These are phyloP conservation scores for Hydrochoerus hydrochaeris DNA, from an alignment of 2,113 vertebrate species.

Conservation along the genomic window DNA sequence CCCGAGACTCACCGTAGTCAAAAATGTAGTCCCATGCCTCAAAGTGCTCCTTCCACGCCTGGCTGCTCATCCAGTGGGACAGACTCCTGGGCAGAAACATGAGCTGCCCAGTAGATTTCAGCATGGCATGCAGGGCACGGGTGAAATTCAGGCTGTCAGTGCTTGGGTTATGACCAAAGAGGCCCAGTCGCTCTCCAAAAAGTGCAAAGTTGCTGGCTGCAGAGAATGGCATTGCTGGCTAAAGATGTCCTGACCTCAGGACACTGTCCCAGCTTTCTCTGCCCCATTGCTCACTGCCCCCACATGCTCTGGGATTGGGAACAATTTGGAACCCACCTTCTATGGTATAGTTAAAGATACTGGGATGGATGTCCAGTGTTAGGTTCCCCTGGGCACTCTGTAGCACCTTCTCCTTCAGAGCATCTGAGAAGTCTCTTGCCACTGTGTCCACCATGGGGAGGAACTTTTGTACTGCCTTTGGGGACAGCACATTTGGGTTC, in stretches of 20 bases:
- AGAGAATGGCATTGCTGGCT: slow-evolving; percentile 76
- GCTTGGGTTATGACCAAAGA: slow-evolving; percentile 86
- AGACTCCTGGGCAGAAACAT: slow-evolving; percentile 88
- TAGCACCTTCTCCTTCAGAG: slow-evolving; percentile 81
- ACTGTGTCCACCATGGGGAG: slow-evolving; percentile 89
- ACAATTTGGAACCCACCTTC: slow-evolving; percentile 86
- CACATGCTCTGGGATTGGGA: accelerated
- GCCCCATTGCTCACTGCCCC: accelerated
- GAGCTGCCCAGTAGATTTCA: slow-evolving; percentile 89
- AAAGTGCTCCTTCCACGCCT: too few species aligned
- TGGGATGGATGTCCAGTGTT: slow-evolving; percentile 88
- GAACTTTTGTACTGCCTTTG: slow-evolving; percentile 83
- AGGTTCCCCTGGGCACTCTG: slow-evolving; percentile 78
- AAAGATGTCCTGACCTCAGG: accelerated
- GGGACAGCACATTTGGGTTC: slow-evolving; percentile 90
- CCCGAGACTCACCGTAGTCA: too few species aligned
- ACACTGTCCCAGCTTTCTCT: background rate
- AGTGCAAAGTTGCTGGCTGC: slow-evolving; percentile 90
- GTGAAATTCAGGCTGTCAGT: slow-evolving; percentile 88
- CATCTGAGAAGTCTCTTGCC: slow-evolving; percentile 86
- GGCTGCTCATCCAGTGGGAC: background rate
- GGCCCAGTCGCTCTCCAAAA: slow-evolving; percentile 91
- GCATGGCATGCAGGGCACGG: slow-evolving; percentile 86
- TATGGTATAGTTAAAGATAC: slow-evolving; percentile 89
- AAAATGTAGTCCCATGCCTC: too few species aligned